Evolutionary conservation across 2,797 vertebrate genomes (phyloP), one percentile per base, ranked within the genome.

Genomic region (Thunnus albacares): DNA sequence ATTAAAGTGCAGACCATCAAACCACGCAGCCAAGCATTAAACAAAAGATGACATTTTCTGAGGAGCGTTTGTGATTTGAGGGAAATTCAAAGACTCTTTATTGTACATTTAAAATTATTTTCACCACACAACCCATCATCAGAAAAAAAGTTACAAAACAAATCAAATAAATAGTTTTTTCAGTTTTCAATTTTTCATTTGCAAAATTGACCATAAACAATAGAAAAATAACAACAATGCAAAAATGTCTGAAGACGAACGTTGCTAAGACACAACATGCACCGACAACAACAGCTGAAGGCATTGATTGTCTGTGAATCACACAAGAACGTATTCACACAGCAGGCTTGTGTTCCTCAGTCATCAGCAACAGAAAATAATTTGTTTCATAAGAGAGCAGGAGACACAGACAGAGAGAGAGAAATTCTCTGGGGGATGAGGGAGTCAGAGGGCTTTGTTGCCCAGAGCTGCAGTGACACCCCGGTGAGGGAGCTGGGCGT

Each of bases 291-390:
- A 81, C 84, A 70, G 66, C 81, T 59, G 79, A 83, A 81, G 83
- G 67, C 82, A 89, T 87, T 86, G 90, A 89, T 88, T 95, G 90
- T 94, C 81, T 93, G 86, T 2, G 78, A 88, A 92, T 94, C 90
- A 91, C 79, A 81, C 76, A 81, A 17, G 57, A 83, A 49, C 3
- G 57, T 33, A 45, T 18, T 57, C 41, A 45, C 15, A 65, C 76
- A 78, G 83, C 81, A 63, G 84, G 68, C 71, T 70, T 64, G 77
- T 85, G 82, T 71, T 87, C 85, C 80, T 78, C 78, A 83, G 71
- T 84, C 85, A 85, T 85, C 81, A 80, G 88, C 89, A 63, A 77
- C 78, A 81, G 80, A 77, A 90, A 90, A 87, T 73, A 41, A 86
- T 85, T 76, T 84, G 80, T 82, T 81, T 83, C 47, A 49, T 11